Evolutionary conservation across 2,888 invertebrate genomes (phyloP).

Genomic region (Apodemia duryi): DNA sequence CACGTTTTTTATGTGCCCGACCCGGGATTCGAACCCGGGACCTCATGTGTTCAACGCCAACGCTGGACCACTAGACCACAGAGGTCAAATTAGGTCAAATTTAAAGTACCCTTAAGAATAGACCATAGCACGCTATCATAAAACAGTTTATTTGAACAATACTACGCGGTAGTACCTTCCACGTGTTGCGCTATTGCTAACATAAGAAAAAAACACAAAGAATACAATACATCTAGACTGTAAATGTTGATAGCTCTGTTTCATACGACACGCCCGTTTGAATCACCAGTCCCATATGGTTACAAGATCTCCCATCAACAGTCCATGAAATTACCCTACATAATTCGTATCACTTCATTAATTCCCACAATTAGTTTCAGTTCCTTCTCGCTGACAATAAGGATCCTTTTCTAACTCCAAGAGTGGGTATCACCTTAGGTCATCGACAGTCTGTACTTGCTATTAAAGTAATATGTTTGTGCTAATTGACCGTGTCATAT

Average conservation of each 20-base stretch:
- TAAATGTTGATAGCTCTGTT: constrained; percentile 2
- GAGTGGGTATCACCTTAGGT: constrained; percentile 36
- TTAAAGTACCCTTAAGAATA: no score
- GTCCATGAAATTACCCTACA: constrained; percentile 48
- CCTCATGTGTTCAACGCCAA: no score
- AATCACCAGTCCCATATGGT: constrained; percentile 33
- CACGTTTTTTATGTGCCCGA: no score
- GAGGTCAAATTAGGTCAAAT: no score
- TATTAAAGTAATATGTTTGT: constrained; percentile 46
- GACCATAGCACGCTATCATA: no score
- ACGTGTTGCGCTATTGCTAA: no score
- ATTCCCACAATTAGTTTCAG: constrained; percentile 42
- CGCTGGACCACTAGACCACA: no score
- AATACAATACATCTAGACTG: neutral
- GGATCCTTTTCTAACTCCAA: constrained; percentile 34
- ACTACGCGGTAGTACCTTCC: no score
- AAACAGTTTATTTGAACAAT: no score
- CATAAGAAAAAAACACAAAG: no score
- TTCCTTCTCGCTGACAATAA: constrained; percentile 27
- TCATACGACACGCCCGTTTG: constrained; percentile 1
- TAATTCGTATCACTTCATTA: constrained; percentile 45
- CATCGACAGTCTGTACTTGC: constrained; percentile 64
- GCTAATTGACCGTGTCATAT: constrained; percentile 43
- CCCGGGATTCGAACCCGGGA: no score
- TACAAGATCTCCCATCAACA: constrained; percentile 23